Percentiles rank a stretch among this genome's conserved stretches.
These are phyloP conservation scores for Bovichtus diacanthus DNA, from an alignment of 2,797 vertebrate genomes.

Conservation along the genomic window DNA sequence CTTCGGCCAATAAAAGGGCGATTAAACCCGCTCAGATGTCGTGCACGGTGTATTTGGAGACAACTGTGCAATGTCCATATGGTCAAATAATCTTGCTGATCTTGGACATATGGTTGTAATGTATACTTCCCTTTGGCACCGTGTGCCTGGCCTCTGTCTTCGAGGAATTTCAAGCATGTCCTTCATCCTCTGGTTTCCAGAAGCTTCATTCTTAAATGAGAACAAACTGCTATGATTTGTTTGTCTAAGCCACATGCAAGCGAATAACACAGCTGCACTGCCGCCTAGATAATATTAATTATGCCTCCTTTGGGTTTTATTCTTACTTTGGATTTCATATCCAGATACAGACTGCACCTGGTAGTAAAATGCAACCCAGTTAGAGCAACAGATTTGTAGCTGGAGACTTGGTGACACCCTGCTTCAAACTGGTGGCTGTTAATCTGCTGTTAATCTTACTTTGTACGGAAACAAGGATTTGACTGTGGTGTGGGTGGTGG, in stretches of 20 bases:
- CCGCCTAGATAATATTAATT: background rate
- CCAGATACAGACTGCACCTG: slow-evolving; percentile 3
- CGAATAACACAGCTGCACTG: background rate
- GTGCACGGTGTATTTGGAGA: slow-evolving; percentile 23
- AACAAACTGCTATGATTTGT: slow-evolving; percentile 11
- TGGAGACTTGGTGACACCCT: slow-evolving; percentile 40
- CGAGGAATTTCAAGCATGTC: slow-evolving; percentile 60
- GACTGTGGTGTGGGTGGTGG: background rate
- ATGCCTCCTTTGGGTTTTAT: background rate
- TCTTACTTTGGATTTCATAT: background rate
- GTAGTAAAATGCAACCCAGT: slow-evolving; percentile 22
- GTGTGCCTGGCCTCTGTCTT: slow-evolving; percentile 36
- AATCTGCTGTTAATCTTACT: slow-evolving; percentile 71
- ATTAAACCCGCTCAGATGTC: slow-evolving; percentile 51
- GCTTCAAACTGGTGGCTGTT: slow-evolving; percentile 34
- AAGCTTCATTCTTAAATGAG: slow-evolving; percentile 55
- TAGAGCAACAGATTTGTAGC: slow-evolving; percentile 33
- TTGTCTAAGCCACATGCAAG: background rate
- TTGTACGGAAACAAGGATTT: slow-evolving; percentile 34
- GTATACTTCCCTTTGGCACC: background rate
- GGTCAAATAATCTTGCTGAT: background rate
- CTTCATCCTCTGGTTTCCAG: slow-evolving; percentile 65
- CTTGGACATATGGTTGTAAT: background rate
- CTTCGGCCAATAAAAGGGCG: slow-evolving; percentile 68
- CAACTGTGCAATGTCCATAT: slow-evolving; percentile 1